Percentiles rank a stretch among this genome's conserved stretches.
These are phyloP conservation scores for Festucalex cinctus DNA, from an alignment of 2,113 vertebrate genomes.

Conservation along the genomic window DNA sequence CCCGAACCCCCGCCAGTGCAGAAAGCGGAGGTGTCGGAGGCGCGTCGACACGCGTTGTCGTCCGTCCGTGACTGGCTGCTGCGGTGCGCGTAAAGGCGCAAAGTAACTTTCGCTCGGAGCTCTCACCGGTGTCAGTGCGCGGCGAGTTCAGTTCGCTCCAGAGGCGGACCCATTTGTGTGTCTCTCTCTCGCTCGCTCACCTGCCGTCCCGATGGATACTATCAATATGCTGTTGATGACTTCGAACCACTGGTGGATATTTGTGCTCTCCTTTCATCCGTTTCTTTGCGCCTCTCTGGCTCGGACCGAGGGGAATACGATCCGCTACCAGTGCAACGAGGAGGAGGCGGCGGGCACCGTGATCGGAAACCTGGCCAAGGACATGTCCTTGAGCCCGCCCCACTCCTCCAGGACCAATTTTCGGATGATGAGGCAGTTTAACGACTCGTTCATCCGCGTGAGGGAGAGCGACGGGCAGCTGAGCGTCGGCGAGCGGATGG, in stretches of 20 bases:
- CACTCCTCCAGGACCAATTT: constrained; percentile 82
- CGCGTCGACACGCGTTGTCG: constrained; percentile 60
- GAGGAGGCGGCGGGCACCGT: constrained; percentile 86
- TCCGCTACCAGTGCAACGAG: constrained; percentile 87
- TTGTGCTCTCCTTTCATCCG: constrained; percentile 49
- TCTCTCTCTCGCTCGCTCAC: too few relatives aligned
- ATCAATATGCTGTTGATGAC: constrained; percentile 55
- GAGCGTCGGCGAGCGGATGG: constrained; percentile 84
- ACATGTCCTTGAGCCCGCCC: constrained; percentile 82
- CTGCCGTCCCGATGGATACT: constrained; percentile 17
- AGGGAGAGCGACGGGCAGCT: constrained; percentile 90
- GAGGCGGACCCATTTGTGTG: constrained; percentile 5
- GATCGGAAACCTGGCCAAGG: constrained; percentile 90
- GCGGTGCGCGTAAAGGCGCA: constrained; percentile 57
- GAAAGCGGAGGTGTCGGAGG: constrained; percentile 65
- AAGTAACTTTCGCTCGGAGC: constrained; percentile 54
- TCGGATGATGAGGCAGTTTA: constrained; percentile 93
- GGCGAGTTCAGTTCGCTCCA: constrained; percentile 1
- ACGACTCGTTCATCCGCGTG: constrained; percentile 86
- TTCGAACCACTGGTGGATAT: constrained; percentile 69
- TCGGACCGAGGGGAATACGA: constrained; percentile 79
- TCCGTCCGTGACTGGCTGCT: constrained; percentile 53
- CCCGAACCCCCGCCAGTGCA: constrained; percentile 80
- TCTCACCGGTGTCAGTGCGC: constrained; percentile 39
- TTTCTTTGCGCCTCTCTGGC: constrained; percentile 52